Evolutionary conservation across 53 echinoderm and acorn worm genomes (phyloP).

Genomic region (Crossaster papposus): DNA sequence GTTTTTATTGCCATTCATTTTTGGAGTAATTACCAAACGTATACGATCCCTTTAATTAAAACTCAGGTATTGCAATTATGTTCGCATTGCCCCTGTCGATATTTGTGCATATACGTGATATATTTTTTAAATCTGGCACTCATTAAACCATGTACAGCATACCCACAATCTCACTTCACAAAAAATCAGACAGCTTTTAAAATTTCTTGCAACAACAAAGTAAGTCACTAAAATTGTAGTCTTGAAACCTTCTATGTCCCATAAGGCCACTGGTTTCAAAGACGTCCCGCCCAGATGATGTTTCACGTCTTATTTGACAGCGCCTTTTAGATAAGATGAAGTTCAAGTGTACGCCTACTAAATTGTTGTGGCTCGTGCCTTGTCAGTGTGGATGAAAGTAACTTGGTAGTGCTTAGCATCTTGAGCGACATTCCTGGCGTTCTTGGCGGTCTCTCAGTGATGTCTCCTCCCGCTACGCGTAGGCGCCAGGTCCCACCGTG

Average conservation of each 20-base stretch:
- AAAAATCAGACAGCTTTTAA: neutral
- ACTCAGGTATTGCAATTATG: too few species aligned
- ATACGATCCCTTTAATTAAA: too few species aligned
- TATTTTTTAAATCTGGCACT: too few species aligned
- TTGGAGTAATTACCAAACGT: too few species aligned
- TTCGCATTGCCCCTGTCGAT: too few species aligned
- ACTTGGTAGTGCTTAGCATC: neutral
- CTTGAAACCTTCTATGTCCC: neutral
- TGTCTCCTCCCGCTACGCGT: conserved; percentile 37
- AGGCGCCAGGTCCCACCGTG: conserved; percentile 46
- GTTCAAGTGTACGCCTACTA: conserved; percentile 11
- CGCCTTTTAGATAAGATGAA: neutral
- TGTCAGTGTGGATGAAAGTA: conserved; percentile 9
- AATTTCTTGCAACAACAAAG: neutral
- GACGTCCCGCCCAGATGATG: neutral
- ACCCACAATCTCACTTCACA: neutral
- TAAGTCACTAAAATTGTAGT: neutral
- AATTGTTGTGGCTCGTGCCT: conserved; percentile 21
- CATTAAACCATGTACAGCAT: too few species aligned
- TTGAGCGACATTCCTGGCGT: conserved; percentile 36
- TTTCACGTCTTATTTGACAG: neutral
- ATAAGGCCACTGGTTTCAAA: neutral
- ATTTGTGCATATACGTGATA: too few species aligned
- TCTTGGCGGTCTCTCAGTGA: neutral
- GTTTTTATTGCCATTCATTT: too few species aligned